Evolutionary conservation across 2,113 vertebrate genomes (phyloP).

Genomic region (Carassius gibelio): DNA sequence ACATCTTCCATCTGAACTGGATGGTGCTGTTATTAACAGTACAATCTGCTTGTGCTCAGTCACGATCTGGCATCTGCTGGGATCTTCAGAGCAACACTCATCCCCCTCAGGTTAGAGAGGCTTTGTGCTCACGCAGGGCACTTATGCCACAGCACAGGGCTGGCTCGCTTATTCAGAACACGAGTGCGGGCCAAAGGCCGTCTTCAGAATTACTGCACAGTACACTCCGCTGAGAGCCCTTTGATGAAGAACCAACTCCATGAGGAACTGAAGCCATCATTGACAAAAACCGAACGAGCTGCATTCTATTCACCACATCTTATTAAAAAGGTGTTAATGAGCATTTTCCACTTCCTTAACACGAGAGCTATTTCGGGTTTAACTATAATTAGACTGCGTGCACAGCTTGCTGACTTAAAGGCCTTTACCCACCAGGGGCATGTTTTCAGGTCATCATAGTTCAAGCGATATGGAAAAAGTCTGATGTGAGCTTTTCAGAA

Average conservation of each 20-base stretch:
- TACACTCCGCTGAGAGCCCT: conserved; percentile 15
- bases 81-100: conserved; percentile 26
- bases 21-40: not conserved
- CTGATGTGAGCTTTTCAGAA: conserved; percentile 31
- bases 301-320: not conserved
- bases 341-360: not conserved
- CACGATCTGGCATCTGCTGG: conserved; percentile 32
- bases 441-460: conserved; percentile 31
- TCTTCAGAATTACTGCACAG: conserved; percentile 14
- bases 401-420: conserved; percentile 14
- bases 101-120: conserved; percentile 37
- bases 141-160: conserved; percentile 35
- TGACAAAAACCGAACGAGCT: not conserved
- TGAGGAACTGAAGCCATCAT: not conserved
- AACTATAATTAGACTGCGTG: conserved; percentile 38
- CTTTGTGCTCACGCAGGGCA: not conserved
- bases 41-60: conserved; percentile 35
- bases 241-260: conserved; percentile 18
- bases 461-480: conserved; percentile 34
- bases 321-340: conserved; percentile 39
- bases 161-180: conserved; percentile 7
- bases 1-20: not conserved
- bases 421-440: conserved; percentile 19
- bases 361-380: conserved; percentile 30
- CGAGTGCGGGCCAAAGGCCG: conserved; percentile 12